These are phyloP conservation scores for Salpingus planirostris DNA, from an alignment of 2,888 invertebrate genomes.

Conservation along the genomic window DNA sequence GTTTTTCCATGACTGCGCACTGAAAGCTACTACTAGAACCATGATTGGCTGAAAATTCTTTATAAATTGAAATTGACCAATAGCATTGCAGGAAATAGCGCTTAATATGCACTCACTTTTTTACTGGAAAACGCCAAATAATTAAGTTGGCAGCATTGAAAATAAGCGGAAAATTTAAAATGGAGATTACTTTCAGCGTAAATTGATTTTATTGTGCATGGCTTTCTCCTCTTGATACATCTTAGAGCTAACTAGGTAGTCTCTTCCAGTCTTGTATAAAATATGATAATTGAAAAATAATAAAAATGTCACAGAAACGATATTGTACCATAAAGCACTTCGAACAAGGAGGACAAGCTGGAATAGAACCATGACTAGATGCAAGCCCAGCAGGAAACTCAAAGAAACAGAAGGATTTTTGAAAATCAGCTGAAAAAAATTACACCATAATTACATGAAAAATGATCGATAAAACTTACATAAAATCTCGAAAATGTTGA, in stretches of 20 bases:
- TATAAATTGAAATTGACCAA: no score
- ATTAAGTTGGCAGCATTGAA: no score
- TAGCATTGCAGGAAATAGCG: no score
- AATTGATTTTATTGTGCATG: slow-evolving; percentile 52
- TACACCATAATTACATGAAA: neutral
- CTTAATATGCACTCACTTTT: no score
- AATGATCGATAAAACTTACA: slow-evolving; percentile 52
- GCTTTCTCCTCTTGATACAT: slow-evolving; percentile 66
- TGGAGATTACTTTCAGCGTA: no score
- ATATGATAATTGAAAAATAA: slow-evolving; percentile 88
- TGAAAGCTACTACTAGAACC: no score
- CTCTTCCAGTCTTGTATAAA: slow-evolving; percentile 79
- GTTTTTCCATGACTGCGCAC: no score
- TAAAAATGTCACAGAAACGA: slow-evolving; percentile 75
- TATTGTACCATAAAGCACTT: slow-evolving; percentile 85
- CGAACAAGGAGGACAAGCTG: slow-evolving; percentile 73
- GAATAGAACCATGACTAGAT: slow-evolving; percentile 59
- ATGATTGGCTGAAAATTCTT: no score
- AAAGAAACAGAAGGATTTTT: slow-evolving; percentile 73
- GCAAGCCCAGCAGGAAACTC: slow-evolving; percentile 63
- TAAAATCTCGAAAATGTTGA: slow-evolving; percentile 74
- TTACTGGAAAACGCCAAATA: no score
- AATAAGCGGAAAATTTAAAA: no score
- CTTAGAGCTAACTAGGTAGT: slow-evolving; percentile 77
- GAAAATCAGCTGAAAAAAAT: slow-evolving; percentile 67